Percentiles rank a stretch among this genome's conserved stretches.
These are phyloP conservation scores for Arnoldichthys spilopterus DNA, from an alignment of 2,797 vertebrate species.

Conservation along the genomic window DNA sequence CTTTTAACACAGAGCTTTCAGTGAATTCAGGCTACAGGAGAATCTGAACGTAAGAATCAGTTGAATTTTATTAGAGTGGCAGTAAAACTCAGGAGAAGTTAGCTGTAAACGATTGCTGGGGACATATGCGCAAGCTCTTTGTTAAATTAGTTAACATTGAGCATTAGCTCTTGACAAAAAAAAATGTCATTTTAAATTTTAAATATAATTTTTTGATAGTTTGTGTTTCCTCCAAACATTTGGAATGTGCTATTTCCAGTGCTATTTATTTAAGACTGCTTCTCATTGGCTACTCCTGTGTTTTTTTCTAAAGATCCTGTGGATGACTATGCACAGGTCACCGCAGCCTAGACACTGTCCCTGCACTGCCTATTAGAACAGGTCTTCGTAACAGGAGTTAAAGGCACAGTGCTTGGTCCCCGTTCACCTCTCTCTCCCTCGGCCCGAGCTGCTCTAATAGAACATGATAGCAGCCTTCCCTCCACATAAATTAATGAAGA, in stretches of 20 bases:
- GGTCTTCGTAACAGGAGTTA: background rate
- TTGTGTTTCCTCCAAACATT: background rate
- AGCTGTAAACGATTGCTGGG: background rate
- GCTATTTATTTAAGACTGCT: background rate
- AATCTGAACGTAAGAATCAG: background rate
- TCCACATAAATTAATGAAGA: slow-evolving; percentile 81
- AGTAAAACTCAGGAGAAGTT: background rate
- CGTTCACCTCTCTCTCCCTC: slow-evolving; percentile 29
- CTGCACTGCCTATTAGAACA: background rate
- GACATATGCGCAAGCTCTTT: background rate
- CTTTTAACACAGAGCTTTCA: background rate
- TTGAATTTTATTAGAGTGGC: background rate
- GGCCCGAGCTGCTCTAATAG: slow-evolving; percentile 64
- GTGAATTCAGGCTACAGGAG: background rate
- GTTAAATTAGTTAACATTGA: too few relatives aligned
- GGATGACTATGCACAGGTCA: background rate
- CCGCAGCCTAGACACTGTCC: background rate
- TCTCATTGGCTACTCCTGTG: background rate
- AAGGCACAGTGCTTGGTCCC: background rate
- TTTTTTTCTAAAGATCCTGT: background rate
- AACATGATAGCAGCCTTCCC: slow-evolving; percentile 71
- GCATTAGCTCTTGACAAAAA: too few relatives aligned
- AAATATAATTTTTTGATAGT: background rate
- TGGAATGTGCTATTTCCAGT: background rate
- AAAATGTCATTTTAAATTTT: background rate